Percentiles rank a stretch among this genome's conserved stretches.
Conservation (phyloP, 2,797 vertebrate species). For the Sebastes baramenuke region DNA sequence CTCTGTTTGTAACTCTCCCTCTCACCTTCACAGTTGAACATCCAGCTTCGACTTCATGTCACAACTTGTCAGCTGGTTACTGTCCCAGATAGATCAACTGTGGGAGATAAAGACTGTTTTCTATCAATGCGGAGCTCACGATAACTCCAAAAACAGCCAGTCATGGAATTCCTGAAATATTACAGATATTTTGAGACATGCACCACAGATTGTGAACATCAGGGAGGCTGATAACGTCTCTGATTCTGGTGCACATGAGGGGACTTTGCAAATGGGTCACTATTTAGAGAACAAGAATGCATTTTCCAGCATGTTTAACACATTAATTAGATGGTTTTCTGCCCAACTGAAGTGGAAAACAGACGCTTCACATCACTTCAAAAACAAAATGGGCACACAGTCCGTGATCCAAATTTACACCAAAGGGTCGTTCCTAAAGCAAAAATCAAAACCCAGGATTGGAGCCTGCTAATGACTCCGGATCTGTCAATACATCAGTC, state of each 20-base stretch:
- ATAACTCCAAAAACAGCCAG: background rate
- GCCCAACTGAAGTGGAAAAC: conserved; percentile 30
- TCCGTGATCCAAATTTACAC: background rate
- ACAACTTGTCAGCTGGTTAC: background rate
- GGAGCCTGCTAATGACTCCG: background rate
- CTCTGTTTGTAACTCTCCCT: background rate
- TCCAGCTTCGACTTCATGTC: conserved; percentile 2
- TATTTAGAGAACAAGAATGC: background rate
- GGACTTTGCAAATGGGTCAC: conserved; percentile 38
- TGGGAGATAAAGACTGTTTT: background rate
- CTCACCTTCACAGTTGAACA: background rate
- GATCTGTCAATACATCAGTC: background rate
- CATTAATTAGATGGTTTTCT: conserved; percentile 34
- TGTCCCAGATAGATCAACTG: background rate
- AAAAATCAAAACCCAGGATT: too few species aligned
- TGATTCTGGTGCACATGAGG: background rate
- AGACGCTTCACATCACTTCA: background rate
- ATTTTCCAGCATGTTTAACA: conserved; percentile 33
- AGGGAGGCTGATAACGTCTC: background rate
- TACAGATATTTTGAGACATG: background rate
- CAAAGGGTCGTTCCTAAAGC: background rate
- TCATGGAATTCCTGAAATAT: background rate
- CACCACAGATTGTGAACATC: background rate
- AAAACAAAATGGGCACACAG: background rate
- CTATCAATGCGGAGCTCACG: background rate